Conservation (phyloP, 2,797 vertebrate species). For the Myotis findleyi region DNA sequence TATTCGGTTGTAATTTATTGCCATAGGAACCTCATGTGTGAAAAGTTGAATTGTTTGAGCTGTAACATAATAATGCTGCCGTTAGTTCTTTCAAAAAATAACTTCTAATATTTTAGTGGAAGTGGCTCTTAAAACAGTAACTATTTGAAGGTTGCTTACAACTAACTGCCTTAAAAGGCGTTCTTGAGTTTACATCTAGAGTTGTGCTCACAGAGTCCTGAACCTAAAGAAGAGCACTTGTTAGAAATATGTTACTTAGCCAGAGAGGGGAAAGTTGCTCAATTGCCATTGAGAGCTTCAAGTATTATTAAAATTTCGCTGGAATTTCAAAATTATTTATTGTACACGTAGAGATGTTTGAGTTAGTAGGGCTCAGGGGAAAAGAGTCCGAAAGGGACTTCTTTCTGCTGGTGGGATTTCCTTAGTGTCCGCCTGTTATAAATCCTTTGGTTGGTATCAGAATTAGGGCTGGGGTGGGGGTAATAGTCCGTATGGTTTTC, state of each 20-base stretch:
- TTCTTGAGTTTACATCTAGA: constrained; percentile 56
- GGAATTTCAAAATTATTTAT: constrained; percentile 66
- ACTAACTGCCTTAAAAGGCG: constrained; percentile 63
- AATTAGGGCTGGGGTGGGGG: constrained; percentile 71
- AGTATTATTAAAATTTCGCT: constrained; percentile 70
- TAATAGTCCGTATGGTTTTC: constrained; percentile 85
- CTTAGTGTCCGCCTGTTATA: constrained; percentile 83
- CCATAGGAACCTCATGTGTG: background rate
- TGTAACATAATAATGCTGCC: constrained; percentile 14
- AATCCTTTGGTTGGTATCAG: constrained; percentile 81
- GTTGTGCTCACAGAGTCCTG: constrained; percentile 22
- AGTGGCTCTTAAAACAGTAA: constrained; percentile 46
- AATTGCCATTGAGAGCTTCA: constrained; percentile 30
- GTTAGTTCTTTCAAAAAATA: background rate
- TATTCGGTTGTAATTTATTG: constrained; percentile 29
- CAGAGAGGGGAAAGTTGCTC: constrained; percentile 30
- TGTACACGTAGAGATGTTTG: constrained; percentile 74
- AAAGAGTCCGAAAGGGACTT: constrained; percentile 81
- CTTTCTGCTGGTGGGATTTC: constrained; percentile 83
- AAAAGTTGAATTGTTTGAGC: constrained; percentile 44
- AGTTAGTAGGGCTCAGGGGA: constrained; percentile 72
- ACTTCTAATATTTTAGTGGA: constrained; percentile 65
- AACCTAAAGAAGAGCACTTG: constrained; percentile 6
- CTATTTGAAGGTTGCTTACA: constrained; percentile 67
- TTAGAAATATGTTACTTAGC: constrained; percentile 58